Evolutionary conservation across 2,113 vertebrate species (phyloP), one percentile per base, ranked within the genome.

Genomic region (Willisornis vidua): DNA sequence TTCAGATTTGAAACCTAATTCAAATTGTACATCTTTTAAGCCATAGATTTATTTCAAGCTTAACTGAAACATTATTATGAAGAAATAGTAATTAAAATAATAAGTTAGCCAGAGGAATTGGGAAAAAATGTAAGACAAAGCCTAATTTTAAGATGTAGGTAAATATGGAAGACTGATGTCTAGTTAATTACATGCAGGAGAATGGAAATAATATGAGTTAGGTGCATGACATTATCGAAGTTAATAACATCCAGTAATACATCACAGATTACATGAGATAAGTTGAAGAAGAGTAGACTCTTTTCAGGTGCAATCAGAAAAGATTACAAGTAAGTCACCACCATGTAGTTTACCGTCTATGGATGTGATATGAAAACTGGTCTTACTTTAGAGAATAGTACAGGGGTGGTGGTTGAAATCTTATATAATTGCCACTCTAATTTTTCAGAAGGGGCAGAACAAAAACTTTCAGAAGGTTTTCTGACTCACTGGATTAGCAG

Each of bases 1-100:
- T 71, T 90, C 72, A 88, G 51, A 91, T 41, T 39, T 37, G 35
- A 93, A 93, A 83, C 33, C 33, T 57, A 79, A 89, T 77, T 95
- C 67, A 88, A 87, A 93, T 31, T 85, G 33, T 63, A 59, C 2
- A 2, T 1, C 51, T 83, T 77, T 75, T 86, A 96, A 93, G 88
- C 82, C 85, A 77, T 2, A 83, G 90, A 93, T 90, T 96, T 95
- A 96, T 84, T 77, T 93, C 82, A 77, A 89, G 93, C 88, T 95
- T 86, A 94, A 83, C 29, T 61, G 33, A 46, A 92, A 88, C 49
- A 41, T 71, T 91, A 90, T 71, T 94, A 95, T 71, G 82, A 95
- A 81, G 65, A 70, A 96, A 92, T 48, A 74, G n/a, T 92, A 91
- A 95, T 92, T 83, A 86, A 59, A 93, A 94, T 85, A 65, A 72